Evolutionary conservation across 2,888 invertebrate species (phyloP).

Genomic region (Scaptomyza cyrtandrae): DNA sequence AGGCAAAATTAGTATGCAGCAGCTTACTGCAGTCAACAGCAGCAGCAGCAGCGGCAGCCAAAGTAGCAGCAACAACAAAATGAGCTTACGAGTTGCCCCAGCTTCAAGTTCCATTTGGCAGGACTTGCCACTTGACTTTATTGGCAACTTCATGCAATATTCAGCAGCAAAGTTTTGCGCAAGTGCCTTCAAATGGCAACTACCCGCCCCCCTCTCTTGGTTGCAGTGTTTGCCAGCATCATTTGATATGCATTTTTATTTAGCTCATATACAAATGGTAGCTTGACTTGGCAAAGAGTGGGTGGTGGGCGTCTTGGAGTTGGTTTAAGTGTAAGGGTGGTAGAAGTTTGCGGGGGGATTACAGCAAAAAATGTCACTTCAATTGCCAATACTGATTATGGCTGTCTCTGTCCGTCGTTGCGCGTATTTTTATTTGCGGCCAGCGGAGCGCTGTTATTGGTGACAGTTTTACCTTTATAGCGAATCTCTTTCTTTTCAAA

Average conservation of each 20-base stretch:
- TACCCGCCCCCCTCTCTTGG: slow-evolving; percentile 10
- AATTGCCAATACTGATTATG: slow-evolving; percentile 81
- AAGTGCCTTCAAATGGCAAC: slow-evolving; percentile 69
- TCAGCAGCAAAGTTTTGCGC: slow-evolving; percentile 74
- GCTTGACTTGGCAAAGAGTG: slow-evolving; percentile 15
- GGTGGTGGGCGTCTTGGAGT: neutral
- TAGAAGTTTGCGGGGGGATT: neutral
- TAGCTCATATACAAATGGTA: slow-evolving; percentile 79
- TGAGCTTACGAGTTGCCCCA: slow-evolving; percentile 11
- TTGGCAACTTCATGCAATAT: slow-evolving; percentile 83
- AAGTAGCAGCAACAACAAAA: slow-evolving; percentile 11
- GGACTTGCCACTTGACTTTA: slow-evolving; percentile 81
- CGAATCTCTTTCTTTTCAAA: slow-evolving; percentile 55
- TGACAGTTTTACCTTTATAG: slow-evolving; percentile 76
- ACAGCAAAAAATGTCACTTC: slow-evolving; percentile 74
- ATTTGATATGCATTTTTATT: slow-evolving; percentile 82
- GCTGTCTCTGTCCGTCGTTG: slow-evolving; percentile 40
- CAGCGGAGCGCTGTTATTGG: slow-evolving; percentile 74
- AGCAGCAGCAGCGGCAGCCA: slow-evolving; percentile 31
- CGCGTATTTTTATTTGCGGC: slow-evolving; percentile 69
- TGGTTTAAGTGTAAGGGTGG: slow-evolving; percentile 3
- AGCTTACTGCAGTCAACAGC: slow-evolving; percentile 68
- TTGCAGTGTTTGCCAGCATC: slow-evolving; percentile 47
- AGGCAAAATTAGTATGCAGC: slow-evolving; percentile 75
- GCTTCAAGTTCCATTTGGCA: slow-evolving; percentile 43